Evolutionary conservation across 2,113 vertebrate species (phyloP), one percentile per base, ranked within the genome.

Genomic region (Tautogolabrus adspersus): DNA sequence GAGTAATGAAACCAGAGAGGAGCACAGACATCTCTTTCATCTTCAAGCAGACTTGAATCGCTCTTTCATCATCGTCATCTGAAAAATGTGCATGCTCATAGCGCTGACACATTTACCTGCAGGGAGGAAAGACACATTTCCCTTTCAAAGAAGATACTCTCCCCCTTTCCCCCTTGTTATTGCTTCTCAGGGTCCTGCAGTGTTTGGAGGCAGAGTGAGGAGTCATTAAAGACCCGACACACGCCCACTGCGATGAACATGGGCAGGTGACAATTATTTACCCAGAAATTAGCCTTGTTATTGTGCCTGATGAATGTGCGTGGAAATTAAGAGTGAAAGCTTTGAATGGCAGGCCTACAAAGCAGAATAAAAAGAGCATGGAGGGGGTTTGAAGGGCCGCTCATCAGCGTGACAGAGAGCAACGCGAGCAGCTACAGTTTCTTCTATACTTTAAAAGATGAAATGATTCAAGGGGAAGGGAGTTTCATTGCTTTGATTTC

Each of bases 21-120:
- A 77, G 81, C n/a, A n/a, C 73, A 85, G 91, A 94, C 90, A 82
- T 87, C 74, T 88, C 91, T 94, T 94, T 95, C 85, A 93, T 94
- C 92, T 90, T 81, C 83, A 69, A 77, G 55, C 75, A 79, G 77
- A 72, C 81, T 80, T 75, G 72, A 81, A 71, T 56, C 40, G 19
- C 87, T 85, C 91, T 93, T 90, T 93, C 91, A 91, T 94, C 90
- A 92, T 76, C 86, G 65, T 87, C 83, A 66, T 85, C 82, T 82
- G 82, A 83, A 69, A 84, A 85, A 65, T 82, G 83, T 82, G 75
- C 85, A 77, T 60, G 82, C 82, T 89, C 74, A 69, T 66, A 69
- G 67, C 54, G 26, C 57, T 64, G 66, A 71, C 65, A 52, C 77
- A 42, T 83, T 89, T 79, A 91, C 85, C 86, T 84, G 72, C 64